Evolutionary conservation across 2,797 vertebrate species (phyloP), one percentile per base, ranked within the genome.

Genomic region (Cossypha polioptera): DNA sequence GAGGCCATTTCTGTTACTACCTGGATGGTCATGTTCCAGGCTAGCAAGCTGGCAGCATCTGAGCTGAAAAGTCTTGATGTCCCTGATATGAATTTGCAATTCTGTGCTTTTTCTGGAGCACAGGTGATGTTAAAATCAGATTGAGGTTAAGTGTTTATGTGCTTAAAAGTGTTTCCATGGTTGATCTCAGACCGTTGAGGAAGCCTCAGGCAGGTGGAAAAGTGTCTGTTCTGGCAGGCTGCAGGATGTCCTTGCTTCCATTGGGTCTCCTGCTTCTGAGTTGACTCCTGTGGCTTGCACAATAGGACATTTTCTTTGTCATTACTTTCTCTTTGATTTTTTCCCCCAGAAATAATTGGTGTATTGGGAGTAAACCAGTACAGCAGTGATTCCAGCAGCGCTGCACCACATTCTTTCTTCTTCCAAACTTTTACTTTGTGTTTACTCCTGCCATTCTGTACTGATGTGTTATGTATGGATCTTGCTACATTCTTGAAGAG

Each of bases 241-340:
- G 19, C 19, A n/a, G 17, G 7, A 33, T 82, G 45, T 16, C 43
- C 10, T 50, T 38, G 5, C 10, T 67, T 69, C 21, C 47, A 6
- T 3, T 57, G 14, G 1, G 21, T 61, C 29, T 78, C 19, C 45
- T 45, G 29, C 8, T 55, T 68, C 65, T 26, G 7, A 55, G 16
- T 40, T 22, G 3, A 33, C 29, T 72, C 54, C 35, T 24, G 31
- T 59, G 29, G 26, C 53, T 89, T 63, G 11, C 1, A 2, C 38
- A 68, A 3, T 15, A 3, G 24, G 26, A 10, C 0, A 0, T 63
- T 68, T 74, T 62, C 50, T 78, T 68, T 57, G 29, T 35, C 0
- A 0, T 53, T 72, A 16, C 36, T 26, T 31, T 43, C 1, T 2
- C 4, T 42, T 61, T 29, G 10, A 7, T 10, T 24, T 40, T 35